Evolutionary conservation across 2,888 invertebrate species (phyloP).

Genomic region (Chromoteleia sp.): DNA sequence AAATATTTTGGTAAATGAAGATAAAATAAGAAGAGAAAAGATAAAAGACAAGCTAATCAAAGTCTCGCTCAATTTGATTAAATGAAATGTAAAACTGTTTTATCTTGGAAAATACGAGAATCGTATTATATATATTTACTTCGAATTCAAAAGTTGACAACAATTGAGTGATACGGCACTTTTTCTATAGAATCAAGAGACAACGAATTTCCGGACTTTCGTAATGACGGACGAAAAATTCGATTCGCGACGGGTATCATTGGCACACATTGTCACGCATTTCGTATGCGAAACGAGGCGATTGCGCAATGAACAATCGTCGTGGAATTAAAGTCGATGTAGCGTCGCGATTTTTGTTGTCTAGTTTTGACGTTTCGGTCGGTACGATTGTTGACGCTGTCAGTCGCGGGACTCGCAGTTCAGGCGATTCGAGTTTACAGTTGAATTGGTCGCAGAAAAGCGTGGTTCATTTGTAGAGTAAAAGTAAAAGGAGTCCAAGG

Average conservation of each 20-base stretch:
- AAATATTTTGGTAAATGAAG: constrained; percentile 89
- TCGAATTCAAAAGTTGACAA: too few relatives aligned
- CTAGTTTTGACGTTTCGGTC: constrained; percentile 1
- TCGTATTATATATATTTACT: too few relatives aligned
- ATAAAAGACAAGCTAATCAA: too few relatives aligned
- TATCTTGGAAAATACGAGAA: too few relatives aligned
- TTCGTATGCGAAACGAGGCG: constrained; percentile 39
- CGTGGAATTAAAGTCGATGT: constrained; percentile 55
- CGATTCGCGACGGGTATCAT: constrained; percentile 15
- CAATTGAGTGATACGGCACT: too few relatives aligned
- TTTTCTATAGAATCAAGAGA: background rate
- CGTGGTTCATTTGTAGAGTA: constrained; percentile 14
- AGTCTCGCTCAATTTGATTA: too few relatives aligned
- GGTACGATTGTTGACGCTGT: background rate
- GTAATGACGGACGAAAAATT: background rate
- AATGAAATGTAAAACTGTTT: too few relatives aligned
- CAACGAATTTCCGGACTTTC: constrained; percentile 22
- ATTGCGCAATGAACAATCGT: constrained; percentile 63
- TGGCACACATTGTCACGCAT: constrained; percentile 51
- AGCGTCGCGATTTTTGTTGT: constrained; percentile 25
- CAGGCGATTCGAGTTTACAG: background rate
- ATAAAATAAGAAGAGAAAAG: constrained; percentile 3
- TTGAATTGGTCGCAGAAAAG: constrained; percentile 1
- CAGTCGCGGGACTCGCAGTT: background rate
- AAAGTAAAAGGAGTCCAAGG: constrained; percentile 28